These are phyloP conservation scores for Octonoba sinensis DNA, from an alignment of 2,888 invertebrate genomes.

Conservation along the genomic window DNA sequence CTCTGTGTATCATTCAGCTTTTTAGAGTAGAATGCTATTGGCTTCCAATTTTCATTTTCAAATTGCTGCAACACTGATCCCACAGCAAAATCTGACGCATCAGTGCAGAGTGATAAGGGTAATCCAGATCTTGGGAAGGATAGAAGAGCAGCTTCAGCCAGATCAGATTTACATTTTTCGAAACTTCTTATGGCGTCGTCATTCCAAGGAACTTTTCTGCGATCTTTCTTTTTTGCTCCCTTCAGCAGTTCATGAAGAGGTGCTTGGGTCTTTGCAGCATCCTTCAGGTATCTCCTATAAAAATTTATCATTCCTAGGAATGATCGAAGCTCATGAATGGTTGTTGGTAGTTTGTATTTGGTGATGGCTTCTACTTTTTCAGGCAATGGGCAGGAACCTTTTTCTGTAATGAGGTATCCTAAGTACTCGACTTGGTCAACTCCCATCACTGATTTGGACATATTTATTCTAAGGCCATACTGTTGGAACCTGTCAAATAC, in stretches of 20 bases:
- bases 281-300: conserved; percentile 50
- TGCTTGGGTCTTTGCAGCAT: conserved; percentile 14
- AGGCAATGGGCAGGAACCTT: conserved; percentile 3
- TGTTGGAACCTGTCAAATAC: neutral
- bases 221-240: conserved; percentile 12
- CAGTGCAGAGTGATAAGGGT: conserved; percentile 8
- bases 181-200: conserved; percentile 8
- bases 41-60: conserved; percentile 59
- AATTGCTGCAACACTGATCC: conserved; percentile 68
- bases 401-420: no score
- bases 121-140: conserved; percentile 22
- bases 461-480: conserved; percentile 9
- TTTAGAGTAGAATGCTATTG: conserved; percentile 35
- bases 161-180: conserved; percentile 24
- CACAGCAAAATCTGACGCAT: conserved; percentile 60
- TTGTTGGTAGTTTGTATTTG: conserved; percentile 24
- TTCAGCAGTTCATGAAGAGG: conserved; percentile 42
- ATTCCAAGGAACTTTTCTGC: conserved; percentile 7
- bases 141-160: conserved; percentile 30
- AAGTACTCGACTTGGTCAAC: neutral
- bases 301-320: conserved; percentile 60
- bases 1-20: conserved; percentile 22
- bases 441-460: neutral
- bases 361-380: conserved; percentile 30
- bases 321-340: conserved; percentile 32